A percentile compares a stretch with the other conserved stretches of the same genome.
Conservation (phyloP, 2,113 vertebrate species). For the Pelecanus crispus region DNA sequence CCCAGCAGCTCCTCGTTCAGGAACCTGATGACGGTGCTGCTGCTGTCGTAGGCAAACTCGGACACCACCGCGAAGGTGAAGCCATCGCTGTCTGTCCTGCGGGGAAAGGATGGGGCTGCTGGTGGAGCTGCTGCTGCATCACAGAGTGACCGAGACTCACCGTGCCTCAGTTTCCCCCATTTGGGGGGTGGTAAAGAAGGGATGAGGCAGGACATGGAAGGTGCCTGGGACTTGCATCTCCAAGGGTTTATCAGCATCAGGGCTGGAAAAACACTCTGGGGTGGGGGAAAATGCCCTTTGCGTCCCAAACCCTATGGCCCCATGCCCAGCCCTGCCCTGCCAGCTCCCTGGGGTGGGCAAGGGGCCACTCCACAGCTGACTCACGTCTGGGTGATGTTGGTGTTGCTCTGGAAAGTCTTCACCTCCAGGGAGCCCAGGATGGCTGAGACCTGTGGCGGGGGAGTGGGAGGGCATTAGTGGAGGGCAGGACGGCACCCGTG, state of each 20-base stretch:
- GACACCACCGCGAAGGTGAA: conserved; percentile 8
- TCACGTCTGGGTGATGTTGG: conserved; percentile 26
- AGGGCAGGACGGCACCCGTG: rapidly evolving
- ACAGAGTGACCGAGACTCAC: neutral
- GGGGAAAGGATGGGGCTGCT: neutral
- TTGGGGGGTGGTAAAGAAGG: neutral
- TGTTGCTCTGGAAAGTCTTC: conserved; percentile 37
- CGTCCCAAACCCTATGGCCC: neutral
- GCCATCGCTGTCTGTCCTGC: neutral
- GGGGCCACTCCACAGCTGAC: neutral
- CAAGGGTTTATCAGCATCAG: neutral
- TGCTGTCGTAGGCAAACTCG: neutral
- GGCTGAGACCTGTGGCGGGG: neutral
- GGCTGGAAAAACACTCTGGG: neutral
- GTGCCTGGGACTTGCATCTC: neutral
- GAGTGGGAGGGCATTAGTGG: neutral
- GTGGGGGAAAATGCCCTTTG: neutral
- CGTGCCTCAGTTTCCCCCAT: neutral
- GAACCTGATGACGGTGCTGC: neutral
- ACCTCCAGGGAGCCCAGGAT: conserved; percentile 31
- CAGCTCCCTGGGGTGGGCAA: rapidly evolving
- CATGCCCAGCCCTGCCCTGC: neutral
- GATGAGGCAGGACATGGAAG: neutral
- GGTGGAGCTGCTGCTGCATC: neutral
- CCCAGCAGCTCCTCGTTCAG: neutral